Percentiles rank a stretch among this genome's conserved stretches.
These are phyloP conservation scores for Phaetusa simplex DNA, from an alignment of 2,113 vertebrate genomes.

Conservation along the genomic window DNA sequence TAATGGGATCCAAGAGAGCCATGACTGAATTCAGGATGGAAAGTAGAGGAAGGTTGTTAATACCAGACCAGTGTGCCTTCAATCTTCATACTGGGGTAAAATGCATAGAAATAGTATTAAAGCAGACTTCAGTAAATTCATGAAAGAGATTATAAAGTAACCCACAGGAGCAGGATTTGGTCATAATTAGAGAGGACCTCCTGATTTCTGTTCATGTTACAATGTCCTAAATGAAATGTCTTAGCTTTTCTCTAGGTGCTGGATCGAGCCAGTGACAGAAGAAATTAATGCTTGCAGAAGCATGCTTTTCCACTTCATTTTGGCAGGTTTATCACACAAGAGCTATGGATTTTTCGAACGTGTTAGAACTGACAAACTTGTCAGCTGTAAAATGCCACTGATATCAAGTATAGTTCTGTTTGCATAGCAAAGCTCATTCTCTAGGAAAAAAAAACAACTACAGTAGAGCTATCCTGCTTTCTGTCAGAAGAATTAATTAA, in stretches of 20 bases:
- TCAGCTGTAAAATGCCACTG: not conserved
- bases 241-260: not conserved
- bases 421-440: not conserved
- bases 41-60: not conserved
- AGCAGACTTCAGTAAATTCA: not conserved
- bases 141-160: not conserved
- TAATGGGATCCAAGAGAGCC: not conserved
- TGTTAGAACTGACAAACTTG: not conserved
- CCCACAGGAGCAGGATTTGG: not conserved
- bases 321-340: not conserved
- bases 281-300: not conserved
- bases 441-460: not conserved
- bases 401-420: not conserved
- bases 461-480: not conserved
- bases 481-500: not conserved
- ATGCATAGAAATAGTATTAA: not conserved
- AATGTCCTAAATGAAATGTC: not conserved
- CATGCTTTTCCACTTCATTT: slow-evolving; percentile 1
- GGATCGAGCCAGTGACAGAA: not conserved
- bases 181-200: not conserved
- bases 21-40: not conserved
- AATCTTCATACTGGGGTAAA: not conserved
- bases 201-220: not conserved
- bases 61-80: not conserved
- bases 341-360: not conserved